These are phyloP conservation scores for Strigops habroptila DNA, from an alignment of 2,113 vertebrate species.

Conservation along the genomic window DNA sequence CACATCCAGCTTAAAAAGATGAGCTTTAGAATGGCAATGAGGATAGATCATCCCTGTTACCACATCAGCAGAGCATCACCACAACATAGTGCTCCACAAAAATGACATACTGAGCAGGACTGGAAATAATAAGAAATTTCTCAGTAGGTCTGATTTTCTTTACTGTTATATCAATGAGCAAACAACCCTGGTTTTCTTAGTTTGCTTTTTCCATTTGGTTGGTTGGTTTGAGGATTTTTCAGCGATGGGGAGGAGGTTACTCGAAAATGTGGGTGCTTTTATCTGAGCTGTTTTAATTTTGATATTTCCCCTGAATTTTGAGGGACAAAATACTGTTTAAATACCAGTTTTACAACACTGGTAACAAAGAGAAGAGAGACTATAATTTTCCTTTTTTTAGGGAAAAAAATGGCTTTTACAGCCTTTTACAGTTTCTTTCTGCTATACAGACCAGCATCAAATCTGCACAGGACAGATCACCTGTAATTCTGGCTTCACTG, in stretches of 20 bases:
- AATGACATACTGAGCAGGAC: conserved; percentile 26
- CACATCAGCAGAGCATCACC: conserved; percentile 17
- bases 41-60: conserved; percentile 17
- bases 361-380: background rate
- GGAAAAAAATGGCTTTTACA: background rate
- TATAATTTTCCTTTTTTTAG: background rate
- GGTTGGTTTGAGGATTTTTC: background rate
- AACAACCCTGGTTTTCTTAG: background rate
- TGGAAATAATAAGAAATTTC: conserved; percentile 43
- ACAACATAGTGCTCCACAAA: conserved; percentile 59
- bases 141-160: background rate
- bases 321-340: conserved; percentile 7
- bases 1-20: conserved; percentile 9
- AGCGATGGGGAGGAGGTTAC: background rate
- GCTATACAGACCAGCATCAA: background rate
- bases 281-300: conserved; percentile 10
- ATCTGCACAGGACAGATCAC: background rate
- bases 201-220: background rate
- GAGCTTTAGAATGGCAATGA: conserved; percentile 24
- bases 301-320: background rate
- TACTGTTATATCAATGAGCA: conserved; percentile 32
- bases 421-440: background rate
- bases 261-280: background rate
- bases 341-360: background rate
- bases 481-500: background rate